Evolutionary conservation across 2,888 invertebrate species (phyloP).

Genomic region (Sinelater perroti): DNA sequence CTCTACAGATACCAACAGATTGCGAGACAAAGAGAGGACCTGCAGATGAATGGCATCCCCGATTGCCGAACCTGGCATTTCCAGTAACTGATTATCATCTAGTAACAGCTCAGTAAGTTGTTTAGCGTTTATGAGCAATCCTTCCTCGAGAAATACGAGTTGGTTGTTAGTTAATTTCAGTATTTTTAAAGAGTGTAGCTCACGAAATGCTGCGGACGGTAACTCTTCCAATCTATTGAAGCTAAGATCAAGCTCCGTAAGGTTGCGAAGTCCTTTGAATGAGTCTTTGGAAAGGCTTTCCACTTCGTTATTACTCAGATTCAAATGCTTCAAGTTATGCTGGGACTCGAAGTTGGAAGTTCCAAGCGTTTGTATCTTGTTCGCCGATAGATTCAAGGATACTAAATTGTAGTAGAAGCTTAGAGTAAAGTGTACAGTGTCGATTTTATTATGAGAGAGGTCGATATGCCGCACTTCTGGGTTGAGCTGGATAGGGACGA

Average conservation of each 20-base stretch:
- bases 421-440: conserved; percentile 79
- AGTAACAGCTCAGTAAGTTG: conserved; percentile 78
- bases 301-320: conserved; percentile 80
- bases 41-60: conserved; percentile 73
- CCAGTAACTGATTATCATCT: conserved; percentile 80
- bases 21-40: conserved; percentile 79
- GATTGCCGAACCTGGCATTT: conserved; percentile 76
- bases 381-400: conserved; percentile 82
- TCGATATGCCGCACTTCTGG: conserved; percentile 86
- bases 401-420: conserved; percentile 82
- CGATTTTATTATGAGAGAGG: conserved; percentile 84
- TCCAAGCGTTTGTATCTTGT: conserved; percentile 82
- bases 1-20: conserved; percentile 77
- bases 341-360: conserved; percentile 84
- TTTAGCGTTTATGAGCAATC: conserved; percentile 74
- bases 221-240: conserved; percentile 80
- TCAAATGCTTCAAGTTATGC: conserved; percentile 75
- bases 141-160: conserved; percentile 76
- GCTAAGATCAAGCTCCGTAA: conserved; percentile 76
- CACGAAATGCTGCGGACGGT: conserved; percentile 78
- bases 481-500: conserved; percentile 88
- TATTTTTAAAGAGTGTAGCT: conserved; percentile 76
- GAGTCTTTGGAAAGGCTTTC: conserved; percentile 77
- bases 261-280: conserved; percentile 75
- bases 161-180: conserved; percentile 81